Base-by-base conservation (phyloP, 2,797 vertebrate species). In the Xyrichtys novacula region DNA sequence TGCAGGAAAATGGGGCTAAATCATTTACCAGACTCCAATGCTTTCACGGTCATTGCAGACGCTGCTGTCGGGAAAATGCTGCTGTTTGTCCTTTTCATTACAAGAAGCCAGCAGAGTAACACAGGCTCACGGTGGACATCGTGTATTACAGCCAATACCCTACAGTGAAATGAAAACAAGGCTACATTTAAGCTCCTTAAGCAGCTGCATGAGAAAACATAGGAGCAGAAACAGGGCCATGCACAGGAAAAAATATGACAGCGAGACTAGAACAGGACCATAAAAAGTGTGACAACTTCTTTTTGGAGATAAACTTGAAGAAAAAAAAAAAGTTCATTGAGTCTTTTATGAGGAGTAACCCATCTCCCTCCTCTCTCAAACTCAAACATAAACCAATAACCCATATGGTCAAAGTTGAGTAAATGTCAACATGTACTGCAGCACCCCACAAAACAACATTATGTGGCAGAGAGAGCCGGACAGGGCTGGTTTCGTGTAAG, bases 181-280 rank as follows among this genome's bases (percentile, higher is more conserved):
- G 66, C 58, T 81, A 71, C 9, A 56, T 65, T 64, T 79, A 63
- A 61, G 55, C 65, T 65, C 61, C 55, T 65, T 70, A 66, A 76
- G 62, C 62, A 62, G 42, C 67, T 58, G 62, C 49, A 74, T 42
- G 40, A 48, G 48, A 71, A 70, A 50, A 79, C 39, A 52, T 16
- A 58, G 20, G 57, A 57, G 64, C 5, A 57, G 74, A 71, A 72
- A 63, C 48, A 39, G 50, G 64, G 32, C 57, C 26, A 38, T 65
- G 71, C 63, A 73, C 66, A 59, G 80, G 46, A 56, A 80, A n/a
- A 76, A 80, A 72, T 59, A 20, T 40, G 54, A 62, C 32, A n/a
- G 15, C 2, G 15, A 28, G 5, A 29, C 25, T 25, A 3, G 4
- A 44, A 14, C 4, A 6, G 19, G 43, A 25, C 4, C 2, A 17